phyloP scores from a whole-genome alignment of 2,888 invertebrate species.

The Zhuqinia jingwanae region DNA sequence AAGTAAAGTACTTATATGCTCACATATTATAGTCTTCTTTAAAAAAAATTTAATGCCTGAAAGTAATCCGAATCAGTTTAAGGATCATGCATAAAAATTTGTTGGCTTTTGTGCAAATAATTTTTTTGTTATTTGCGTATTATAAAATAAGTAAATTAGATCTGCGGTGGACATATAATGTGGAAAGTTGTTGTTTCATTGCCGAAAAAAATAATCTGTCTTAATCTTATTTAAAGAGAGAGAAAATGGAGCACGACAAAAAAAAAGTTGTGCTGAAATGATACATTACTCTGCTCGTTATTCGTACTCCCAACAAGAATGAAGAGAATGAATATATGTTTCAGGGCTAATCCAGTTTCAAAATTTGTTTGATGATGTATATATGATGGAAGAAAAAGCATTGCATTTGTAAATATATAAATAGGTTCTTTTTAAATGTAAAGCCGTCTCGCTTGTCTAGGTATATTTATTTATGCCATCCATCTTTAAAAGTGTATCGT shows the following conservation, averaged over 20 bases:
- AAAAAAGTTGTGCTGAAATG: neutral
- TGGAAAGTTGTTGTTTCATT: slow-evolving; percentile 54
- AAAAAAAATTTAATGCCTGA: neutral
- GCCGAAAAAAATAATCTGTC: slow-evolving; percentile 29
- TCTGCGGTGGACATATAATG: neutral
- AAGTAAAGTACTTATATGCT: neutral
- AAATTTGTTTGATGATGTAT: slow-evolving; percentile 32
- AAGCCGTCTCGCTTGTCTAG: neutral
- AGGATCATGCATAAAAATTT: slow-evolving; percentile 38
- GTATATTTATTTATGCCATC: neutral
- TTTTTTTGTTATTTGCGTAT: slow-evolving; percentile 18
- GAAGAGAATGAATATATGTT: too few relatives aligned
- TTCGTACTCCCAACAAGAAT: too few relatives aligned
- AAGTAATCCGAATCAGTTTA: slow-evolving; percentile 32
- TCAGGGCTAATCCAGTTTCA: slow-evolving; percentile 58
- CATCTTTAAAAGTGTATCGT: neutral
- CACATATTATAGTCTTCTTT: too few relatives aligned
- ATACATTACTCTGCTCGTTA: neutral
- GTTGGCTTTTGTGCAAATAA: neutral
- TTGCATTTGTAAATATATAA: too few relatives aligned
- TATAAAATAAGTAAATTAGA: slow-evolving; percentile 31
- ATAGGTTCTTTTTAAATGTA: neutral
- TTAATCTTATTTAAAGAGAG: slow-evolving; percentile 41
- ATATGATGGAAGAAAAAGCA: too few relatives aligned
- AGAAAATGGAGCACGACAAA: slow-evolving; percentile 52